A percentile compares a stretch with the other conserved stretches of the same genome.
These are phyloP conservation scores for Eurosta solidaginis DNA, from an alignment of 1,140 invertebrate species.

Conservation along the genomic window DNA sequence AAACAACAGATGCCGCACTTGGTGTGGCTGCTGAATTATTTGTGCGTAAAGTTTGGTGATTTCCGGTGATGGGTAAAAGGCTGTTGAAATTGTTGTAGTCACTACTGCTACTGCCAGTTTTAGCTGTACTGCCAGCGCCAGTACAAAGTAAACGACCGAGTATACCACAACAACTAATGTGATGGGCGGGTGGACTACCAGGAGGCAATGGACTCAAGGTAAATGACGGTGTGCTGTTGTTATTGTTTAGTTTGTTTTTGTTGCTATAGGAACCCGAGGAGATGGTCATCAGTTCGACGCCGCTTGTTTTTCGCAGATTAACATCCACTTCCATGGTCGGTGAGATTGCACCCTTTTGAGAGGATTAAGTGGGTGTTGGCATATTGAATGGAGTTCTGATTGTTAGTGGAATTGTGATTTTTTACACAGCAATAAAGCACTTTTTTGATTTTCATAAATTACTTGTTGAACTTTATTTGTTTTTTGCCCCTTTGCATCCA, in stretches of 20 bases:
- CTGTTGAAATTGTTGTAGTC: constrained; percentile 40
- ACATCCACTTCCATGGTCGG: constrained; percentile 39
- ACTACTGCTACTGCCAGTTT: constrained; percentile 46
- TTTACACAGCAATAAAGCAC: too few relatives aligned
- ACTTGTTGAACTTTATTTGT: too few relatives aligned
- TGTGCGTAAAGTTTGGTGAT: background rate
- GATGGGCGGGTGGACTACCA: constrained; percentile 23
- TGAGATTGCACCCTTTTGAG: background rate
- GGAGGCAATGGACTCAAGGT: background rate
- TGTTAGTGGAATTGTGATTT: background rate
- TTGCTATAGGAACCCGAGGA: constrained; percentile 50
- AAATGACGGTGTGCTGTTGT: background rate
- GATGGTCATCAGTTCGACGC: constrained; percentile 55
- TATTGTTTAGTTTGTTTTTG: constrained; percentile 8
- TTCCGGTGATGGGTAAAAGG: background rate
- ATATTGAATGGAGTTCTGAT: background rate
- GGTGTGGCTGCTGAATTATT: background rate
- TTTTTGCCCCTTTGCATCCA: too few relatives aligned
- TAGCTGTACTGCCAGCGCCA: constrained; percentile 41
- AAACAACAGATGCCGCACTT: constrained; percentile 28
- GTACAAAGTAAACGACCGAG: constrained; percentile 50
- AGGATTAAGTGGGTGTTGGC: background rate
- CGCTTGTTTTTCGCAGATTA: constrained; percentile 37
- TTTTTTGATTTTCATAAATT: too few relatives aligned
- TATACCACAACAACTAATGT: constrained; percentile 52